phyloP scores from a whole-genome alignment of 2,113 vertebrate species.

The Pseudorectes ferrugineus region DNA sequence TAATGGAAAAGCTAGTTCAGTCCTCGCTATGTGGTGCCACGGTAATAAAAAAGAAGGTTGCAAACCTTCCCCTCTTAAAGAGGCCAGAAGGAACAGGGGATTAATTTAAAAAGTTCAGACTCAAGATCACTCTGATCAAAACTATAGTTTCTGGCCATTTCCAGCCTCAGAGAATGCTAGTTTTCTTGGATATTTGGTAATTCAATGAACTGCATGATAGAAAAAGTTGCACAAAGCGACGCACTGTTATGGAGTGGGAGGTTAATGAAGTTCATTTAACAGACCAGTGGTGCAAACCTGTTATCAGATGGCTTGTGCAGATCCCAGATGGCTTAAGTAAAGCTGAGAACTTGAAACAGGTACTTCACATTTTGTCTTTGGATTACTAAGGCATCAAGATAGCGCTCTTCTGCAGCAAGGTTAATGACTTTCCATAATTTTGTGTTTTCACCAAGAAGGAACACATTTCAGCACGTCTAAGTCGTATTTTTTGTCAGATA shows the following conservation, averaged over 20 bases:
- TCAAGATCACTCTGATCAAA: background rate
- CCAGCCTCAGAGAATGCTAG: background rate
- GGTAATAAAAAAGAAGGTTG: background rate
- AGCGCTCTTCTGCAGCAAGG: background rate
- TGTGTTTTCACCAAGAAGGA: background rate
- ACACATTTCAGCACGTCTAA: background rate
- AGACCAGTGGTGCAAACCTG: slow-evolving; percentile 41
- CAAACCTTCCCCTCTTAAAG: background rate
- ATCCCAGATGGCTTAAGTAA: slow-evolving; percentile 23
- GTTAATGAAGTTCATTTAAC: slow-evolving; percentile 61
- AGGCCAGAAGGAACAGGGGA: background rate
- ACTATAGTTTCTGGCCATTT: background rate
- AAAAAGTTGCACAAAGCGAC: background rate
- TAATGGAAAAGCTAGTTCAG: slow-evolving; percentile 24
- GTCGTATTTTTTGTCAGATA: background rate
- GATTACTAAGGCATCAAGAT: background rate
- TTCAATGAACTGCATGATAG: background rate
- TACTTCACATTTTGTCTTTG: background rate
- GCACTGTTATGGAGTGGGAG: background rate
- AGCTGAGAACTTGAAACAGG: slow-evolving; percentile 3
- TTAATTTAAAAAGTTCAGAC: background rate
- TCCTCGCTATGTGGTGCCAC: background rate
- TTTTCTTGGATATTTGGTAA: background rate
- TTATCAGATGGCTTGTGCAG: slow-evolving; percentile 28
- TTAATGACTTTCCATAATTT: background rate